Base-by-base conservation (phyloP, 2,113 vertebrate genomes). In the Siniperca chuatsi region DNA sequence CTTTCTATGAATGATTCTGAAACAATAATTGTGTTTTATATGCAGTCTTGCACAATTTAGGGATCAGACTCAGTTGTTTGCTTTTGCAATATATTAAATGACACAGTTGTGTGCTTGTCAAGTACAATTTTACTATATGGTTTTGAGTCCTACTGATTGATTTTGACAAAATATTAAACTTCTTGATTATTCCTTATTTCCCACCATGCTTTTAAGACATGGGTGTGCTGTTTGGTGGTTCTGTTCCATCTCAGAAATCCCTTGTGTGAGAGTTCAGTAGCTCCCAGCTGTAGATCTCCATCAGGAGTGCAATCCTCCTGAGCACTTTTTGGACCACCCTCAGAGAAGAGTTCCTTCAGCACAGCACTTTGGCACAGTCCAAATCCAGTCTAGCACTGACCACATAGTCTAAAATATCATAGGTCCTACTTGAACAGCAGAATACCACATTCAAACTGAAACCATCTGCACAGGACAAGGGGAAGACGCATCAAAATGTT, bases 321-420 rank as follows among this genome's bases (percentile, higher is more conserved):
- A 83, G 58, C 42, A 65, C 60, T 55, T 66, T 71, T 2, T 73
- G 72, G 92, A 93, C 90, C 91, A 92, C 91, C 87, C 85, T 87
- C 76, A 54, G 61, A 85, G 82, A 79, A 66, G 61, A 65, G 71
- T 70, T 76, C 75, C 76, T 81, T 88, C 87, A 84, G 87, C 76
- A 70, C 60, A 16, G 44, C 76, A 76, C 69, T 90, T 87, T 82
- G 80, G 87, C 87, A 70, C 46, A 52, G 80, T 76, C 83, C 65
- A 89, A 83, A 93, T 88, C 86, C 23, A 35, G 79, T 77, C 75
- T 35, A 70, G 69, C 78, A 75, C 61, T 90, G 86, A 92, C 90
- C 87, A 87, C 83, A 90, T 29, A 61, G 81, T 90, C 80, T 94
- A 87, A 84, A 85, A 89, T 89, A 84, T 92, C 88, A 86, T 82